A percentile compares a stretch with the other conserved stretches of the same genome.
phyloP scores from a whole-genome alignment of 2,797 vertebrate species.

The Catharus ustulatus region DNA sequence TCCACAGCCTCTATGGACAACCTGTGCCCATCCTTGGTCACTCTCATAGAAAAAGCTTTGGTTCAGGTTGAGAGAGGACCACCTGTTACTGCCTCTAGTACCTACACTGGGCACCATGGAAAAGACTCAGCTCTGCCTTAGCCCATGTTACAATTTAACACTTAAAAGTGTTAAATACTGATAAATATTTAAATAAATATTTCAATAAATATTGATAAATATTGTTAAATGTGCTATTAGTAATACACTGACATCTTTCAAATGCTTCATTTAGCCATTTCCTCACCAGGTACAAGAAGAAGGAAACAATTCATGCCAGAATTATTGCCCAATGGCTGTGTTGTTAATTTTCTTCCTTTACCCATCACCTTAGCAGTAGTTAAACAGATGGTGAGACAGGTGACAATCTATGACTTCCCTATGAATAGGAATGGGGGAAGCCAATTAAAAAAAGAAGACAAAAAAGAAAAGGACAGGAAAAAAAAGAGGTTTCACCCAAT shows the following conservation, averaged over 20 bases:
- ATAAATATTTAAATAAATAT: too few species aligned
- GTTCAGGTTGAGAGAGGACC: background rate
- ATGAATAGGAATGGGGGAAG: background rate
- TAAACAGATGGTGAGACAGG: background rate
- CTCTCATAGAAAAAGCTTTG: background rate
- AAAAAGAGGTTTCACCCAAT: background rate
- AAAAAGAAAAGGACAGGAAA: background rate
- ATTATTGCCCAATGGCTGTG: background rate
- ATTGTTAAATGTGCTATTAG: background rate
- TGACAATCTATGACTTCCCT: background rate
- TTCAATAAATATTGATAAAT: too few species aligned
- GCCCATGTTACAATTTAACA: background rate
- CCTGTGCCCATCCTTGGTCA: background rate
- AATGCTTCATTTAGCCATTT: background rate
- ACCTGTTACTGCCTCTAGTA: background rate
- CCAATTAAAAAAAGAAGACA: background rate
- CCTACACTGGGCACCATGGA: background rate
- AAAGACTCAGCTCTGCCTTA: background rate
- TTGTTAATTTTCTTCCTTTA: background rate
- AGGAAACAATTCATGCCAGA: background rate
- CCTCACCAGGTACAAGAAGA: background rate
- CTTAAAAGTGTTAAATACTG: background rate
- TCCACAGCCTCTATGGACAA: background rate
- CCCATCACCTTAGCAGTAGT: background rate
- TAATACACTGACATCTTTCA: background rate